phyloP scores from a whole-genome alignment of 2,113 vertebrate species.

The Dermatemys mawii region DNA sequence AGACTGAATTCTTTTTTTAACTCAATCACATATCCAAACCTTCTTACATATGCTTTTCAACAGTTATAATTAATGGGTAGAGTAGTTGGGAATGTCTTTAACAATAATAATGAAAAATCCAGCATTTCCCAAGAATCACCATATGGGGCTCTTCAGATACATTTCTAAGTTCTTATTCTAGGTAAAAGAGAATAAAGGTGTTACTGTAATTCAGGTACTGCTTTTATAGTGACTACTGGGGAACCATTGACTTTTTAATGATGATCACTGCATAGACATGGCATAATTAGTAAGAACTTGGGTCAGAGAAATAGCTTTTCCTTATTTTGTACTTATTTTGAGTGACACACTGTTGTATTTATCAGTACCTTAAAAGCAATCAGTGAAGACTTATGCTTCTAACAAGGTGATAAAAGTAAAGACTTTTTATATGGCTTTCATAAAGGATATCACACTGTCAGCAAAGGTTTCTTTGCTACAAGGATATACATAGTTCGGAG shows the following conservation, averaged over 20 bases:
- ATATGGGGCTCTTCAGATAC: not conserved
- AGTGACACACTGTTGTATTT: not conserved
- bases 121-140: not conserved
- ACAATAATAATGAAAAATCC: not conserved
- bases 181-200: not conserved
- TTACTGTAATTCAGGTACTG: not conserved
- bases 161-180: not conserved
- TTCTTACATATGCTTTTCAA: not conserved
- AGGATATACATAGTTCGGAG: not conserved
- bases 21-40: not conserved
- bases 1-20: not conserved
- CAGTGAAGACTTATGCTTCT: not conserved
- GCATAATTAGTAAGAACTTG: not conserved
- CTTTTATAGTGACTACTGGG: not conserved
- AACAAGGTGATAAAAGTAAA: not conserved
- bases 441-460: not conserved
- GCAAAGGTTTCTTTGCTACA: not conserved
- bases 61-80: not conserved
- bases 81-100: not conserved
- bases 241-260: not conserved
- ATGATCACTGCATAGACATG: not conserved
- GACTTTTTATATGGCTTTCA: not conserved
- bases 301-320: not conserved
- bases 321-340: not conserved
- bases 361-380: not conserved